Percentiles rank a stretch among this genome's conserved stretches.
phyloP scores from a whole-genome alignment of 2,797 vertebrate genomes.

The Acipenser ruthenus region DNA sequence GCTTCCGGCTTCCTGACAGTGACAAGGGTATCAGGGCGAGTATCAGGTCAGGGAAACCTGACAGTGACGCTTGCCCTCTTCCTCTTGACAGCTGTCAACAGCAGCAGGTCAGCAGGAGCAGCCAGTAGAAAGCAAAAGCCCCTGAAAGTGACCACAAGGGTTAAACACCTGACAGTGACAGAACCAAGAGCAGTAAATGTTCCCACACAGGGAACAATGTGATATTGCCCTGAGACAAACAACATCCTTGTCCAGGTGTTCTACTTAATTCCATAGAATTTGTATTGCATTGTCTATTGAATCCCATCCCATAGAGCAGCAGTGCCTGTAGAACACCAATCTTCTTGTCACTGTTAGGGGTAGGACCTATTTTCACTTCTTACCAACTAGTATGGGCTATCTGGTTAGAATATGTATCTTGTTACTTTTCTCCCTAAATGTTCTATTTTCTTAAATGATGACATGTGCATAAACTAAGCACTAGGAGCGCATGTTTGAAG shows the following conservation, averaged over 20 bases:
- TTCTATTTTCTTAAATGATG: constrained; percentile 77
- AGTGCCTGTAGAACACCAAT: neutral
- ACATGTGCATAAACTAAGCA: constrained; percentile 82
- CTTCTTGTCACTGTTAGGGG: neutral
- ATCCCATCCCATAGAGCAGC: neutral
- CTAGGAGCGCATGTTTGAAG: constrained; percentile 86
- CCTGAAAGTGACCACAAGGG: constrained; percentile 58
- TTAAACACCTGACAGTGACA: constrained; percentile 73
- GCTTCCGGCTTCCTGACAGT: constrained; percentile 82
- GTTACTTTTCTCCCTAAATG: constrained; percentile 43
- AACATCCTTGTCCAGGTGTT: no score
- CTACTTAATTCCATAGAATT: no score
- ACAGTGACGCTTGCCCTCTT: constrained; percentile 76
- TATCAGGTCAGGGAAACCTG: constrained; percentile 75
- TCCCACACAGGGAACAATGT: no score
- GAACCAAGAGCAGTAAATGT: constrained; percentile 47
- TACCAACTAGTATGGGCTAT: constrained; percentile 59
- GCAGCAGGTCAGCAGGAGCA: constrained; percentile 34
- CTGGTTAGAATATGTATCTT: constrained; percentile 50
- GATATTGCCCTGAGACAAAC: no score
- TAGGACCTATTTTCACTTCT: constrained; percentile 14
- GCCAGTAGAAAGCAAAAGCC: constrained; percentile 3
- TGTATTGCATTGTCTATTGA: no score
- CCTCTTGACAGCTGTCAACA: constrained; percentile 65
- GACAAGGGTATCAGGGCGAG: constrained; percentile 63